Evolutionary conservation across 2,888 invertebrate genomes (phyloP).

Genomic region (Platynereis dumerilii): DNA sequence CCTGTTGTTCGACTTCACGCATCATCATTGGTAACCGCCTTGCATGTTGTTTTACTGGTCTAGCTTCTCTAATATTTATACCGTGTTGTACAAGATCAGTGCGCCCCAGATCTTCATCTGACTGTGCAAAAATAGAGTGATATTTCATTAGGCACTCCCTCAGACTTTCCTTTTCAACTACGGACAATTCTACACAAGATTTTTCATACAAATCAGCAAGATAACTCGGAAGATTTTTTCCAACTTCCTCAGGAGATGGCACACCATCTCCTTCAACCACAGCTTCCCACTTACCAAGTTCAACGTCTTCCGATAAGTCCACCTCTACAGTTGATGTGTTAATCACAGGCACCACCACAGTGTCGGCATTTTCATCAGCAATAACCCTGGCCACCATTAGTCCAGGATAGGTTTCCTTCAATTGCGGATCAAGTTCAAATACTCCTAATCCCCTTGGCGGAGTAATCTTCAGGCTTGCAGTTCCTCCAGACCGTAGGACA

Average conservation of each 20-base stretch:
- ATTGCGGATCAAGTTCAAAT: too few relatives aligned
- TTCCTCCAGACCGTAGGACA: too few relatives aligned
- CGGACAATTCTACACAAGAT: too few relatives aligned
- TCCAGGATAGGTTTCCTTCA: too few relatives aligned
- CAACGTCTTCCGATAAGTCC: too few relatives aligned
- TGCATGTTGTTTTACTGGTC: conserved; percentile 9
- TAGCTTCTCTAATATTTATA: conserved; percentile 4
- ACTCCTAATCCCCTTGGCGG: too few relatives aligned
- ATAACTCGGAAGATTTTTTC: neutral
- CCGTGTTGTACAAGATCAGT: conserved; percentile 14
- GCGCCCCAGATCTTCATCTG: neutral
- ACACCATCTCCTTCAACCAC: too few relatives aligned
- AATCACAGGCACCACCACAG: neutral
- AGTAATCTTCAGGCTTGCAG: too few relatives aligned
- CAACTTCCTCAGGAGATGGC: too few relatives aligned
- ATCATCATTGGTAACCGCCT: conserved; percentile 6
- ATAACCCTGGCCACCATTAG: neutral
- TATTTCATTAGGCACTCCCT: neutral
- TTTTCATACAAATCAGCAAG: too few relatives aligned
- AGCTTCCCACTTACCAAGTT: too few relatives aligned
- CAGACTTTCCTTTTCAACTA: neutral
- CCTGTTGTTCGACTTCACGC: neutral
- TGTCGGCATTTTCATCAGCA: neutral
- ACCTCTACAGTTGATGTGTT: too few relatives aligned
- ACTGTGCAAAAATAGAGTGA: conserved; percentile 5